phyloP scores from a whole-genome alignment of 2,888 invertebrate species.

The Archips xylosteana region DNA sequence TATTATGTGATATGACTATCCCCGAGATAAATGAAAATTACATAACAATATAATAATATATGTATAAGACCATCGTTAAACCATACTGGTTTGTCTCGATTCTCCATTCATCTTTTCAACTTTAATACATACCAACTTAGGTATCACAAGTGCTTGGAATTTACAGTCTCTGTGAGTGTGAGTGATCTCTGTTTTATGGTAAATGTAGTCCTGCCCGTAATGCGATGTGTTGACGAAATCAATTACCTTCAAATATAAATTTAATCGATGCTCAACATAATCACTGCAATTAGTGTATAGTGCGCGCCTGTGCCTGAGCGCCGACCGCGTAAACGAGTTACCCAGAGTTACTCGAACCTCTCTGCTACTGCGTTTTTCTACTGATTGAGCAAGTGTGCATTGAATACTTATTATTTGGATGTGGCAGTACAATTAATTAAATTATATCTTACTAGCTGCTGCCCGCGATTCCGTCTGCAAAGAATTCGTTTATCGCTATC shows the following conservation, averaged over 20 bases:
- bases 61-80: too few species aligned
- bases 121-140: too few species aligned
- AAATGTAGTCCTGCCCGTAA: neutral
- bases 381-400: neutral
- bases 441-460: too few species aligned
- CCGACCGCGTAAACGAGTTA: neutral
- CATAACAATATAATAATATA: too few species aligned
- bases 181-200: neutral
- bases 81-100: too few species aligned
- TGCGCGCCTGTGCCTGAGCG: too few species aligned
- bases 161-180: too few species aligned
- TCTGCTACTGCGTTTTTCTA: neutral
- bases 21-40: too few species aligned
- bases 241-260: neutral
- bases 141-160: neutral
- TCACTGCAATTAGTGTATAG: slow-evolving; percentile 1
- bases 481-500: too few species aligned
- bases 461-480: too few species aligned
- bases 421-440: neutral
- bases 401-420: neutral
- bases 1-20: too few species aligned
- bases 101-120: too few species aligned
- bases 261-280: neutral
- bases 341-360: neutral
- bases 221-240: neutral